phyloP scores from a whole-genome alignment of 2,113 vertebrate genomes.

The Falcunculus frontatus region DNA sequence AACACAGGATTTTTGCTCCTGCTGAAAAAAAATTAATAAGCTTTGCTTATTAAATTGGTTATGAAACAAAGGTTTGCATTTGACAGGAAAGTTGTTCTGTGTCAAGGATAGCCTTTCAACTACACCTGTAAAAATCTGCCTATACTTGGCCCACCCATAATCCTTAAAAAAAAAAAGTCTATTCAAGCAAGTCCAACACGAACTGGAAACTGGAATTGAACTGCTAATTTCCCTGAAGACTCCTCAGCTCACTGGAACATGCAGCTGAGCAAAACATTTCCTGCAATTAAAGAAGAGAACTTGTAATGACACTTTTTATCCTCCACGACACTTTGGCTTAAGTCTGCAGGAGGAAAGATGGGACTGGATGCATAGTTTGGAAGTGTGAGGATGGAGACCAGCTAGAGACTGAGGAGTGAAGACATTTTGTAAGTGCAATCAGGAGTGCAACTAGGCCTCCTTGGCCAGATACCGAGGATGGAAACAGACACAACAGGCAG shows the following conservation, averaged over 20 bases:
- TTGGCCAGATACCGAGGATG: neutral
- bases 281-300: constrained; percentile 19
- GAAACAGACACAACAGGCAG: neutral
- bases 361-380: neutral
- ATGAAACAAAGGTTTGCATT: neutral
- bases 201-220: neutral
- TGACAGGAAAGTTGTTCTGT: neutral
- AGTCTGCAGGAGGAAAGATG: neutral
- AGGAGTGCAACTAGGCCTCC: neutral
- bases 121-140: neutral
- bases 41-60: neutral
- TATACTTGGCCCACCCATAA: neutral
- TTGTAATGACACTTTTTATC: neutral
- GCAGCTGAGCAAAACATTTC: constrained; percentile 24
- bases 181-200: neutral
- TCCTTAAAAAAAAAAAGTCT: neutral
- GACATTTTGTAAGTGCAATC: neutral
- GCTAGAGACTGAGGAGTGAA: neutral
- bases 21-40: neutral
- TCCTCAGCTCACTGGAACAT: neutral
- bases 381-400: neutral
- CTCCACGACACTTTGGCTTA: neutral
- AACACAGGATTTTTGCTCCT: neutral
- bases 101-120: neutral
- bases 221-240: constrained; percentile 6